These are phyloP conservation scores for Ridgeia piscesae DNA, from an alignment of 1,140 invertebrate species.

Conservation along the genomic window DNA sequence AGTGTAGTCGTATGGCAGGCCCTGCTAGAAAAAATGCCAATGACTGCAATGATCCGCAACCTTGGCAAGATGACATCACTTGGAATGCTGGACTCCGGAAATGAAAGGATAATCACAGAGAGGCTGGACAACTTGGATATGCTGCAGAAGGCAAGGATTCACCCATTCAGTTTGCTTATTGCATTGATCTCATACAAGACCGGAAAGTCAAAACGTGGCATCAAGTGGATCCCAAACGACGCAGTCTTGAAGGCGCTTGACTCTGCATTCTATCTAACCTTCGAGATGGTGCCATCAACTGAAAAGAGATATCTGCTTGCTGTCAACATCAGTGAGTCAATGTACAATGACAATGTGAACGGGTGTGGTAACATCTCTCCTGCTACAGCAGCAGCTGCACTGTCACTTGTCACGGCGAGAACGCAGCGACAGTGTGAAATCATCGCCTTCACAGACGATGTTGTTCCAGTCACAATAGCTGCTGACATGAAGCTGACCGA, in stretches of 20 bases:
- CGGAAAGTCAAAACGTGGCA: slow-evolving; percentile 57
- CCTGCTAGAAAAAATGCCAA: slow-evolving; percentile 64
- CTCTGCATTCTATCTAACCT: slow-evolving; percentile 42
- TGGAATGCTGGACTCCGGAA: neutral
- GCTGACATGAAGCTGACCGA: slow-evolving; percentile 31
- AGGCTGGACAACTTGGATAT: neutral
- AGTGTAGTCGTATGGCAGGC: slow-evolving; percentile 70
- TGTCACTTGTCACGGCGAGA: slow-evolving; percentile 44
- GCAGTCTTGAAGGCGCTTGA: slow-evolving; percentile 49
- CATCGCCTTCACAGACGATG: slow-evolving; percentile 39
- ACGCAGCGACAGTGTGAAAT: slow-evolving; percentile 40
- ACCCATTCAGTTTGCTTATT: slow-evolving; percentile 65
- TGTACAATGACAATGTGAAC: slow-evolving; percentile 55
- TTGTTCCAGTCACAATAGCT: slow-evolving; percentile 6
- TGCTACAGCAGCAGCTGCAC: slow-evolving; percentile 59
- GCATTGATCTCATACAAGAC: slow-evolving; percentile 63
- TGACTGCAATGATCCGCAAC: slow-evolving; percentile 64
- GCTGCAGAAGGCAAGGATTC: slow-evolving; percentile 51
- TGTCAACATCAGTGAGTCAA: slow-evolving; percentile 63
- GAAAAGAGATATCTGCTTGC: slow-evolving; percentile 64
- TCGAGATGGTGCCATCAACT: slow-evolving; percentile 57
- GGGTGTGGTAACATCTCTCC: slow-evolving; percentile 58
- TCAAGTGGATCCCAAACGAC: slow-evolving; percentile 44
- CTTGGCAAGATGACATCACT: slow-evolving; percentile 67
- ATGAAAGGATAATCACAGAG: neutral